Evolutionary conservation across 1,140 invertebrate genomes (phyloP), one percentile per base, ranked within the genome.

Genomic region (Magallana angulata): DNA sequence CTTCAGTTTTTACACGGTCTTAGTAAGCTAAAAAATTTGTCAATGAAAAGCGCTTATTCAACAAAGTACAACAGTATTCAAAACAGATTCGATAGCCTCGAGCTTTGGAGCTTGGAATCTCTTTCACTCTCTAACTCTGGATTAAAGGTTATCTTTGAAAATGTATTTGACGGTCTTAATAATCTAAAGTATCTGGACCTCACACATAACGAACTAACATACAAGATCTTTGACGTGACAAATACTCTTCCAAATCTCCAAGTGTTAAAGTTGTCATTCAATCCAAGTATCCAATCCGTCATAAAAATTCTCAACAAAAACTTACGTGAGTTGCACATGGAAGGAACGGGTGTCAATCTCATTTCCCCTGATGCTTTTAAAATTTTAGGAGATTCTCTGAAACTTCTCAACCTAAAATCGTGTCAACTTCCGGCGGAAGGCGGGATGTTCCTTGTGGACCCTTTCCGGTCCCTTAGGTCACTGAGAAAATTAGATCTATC

Each of bases 391-490:
- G 68, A 76, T 30, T 36, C 68, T 11, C 68, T 76, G 24, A 30
- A 30, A 8, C 24, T 9, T 24, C 68, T 76, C 12, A 76, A 76
- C 68, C 68, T 76, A 12, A 36, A 12, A 30, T 76, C 24, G 4
- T 76, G 68, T 36, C 68, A 76, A 76, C 68, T 76, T 76, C 68
- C 68, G 24, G 24, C 68, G 24, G 68, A 76, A 76, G 68, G 24
- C 1, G 68, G 24, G 7, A 76, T 30, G 68, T 76, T 76, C 11
- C 68, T 76, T 9, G 68, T 76, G 24, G 68, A 76, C 36, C 24
- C 68, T 30, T 76, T 76, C 14, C 18, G 68, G 24, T 11, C 68
- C 8, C 68, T 76, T 76, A 76, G 68, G 68, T 76, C 68, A 30
- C 24, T 76, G 68, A 76, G 68, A 36, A 76, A 76, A 76, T 30